Base-by-base conservation (phyloP, 2,888 invertebrate species). In the Eucriotettix oculatus region DNA sequence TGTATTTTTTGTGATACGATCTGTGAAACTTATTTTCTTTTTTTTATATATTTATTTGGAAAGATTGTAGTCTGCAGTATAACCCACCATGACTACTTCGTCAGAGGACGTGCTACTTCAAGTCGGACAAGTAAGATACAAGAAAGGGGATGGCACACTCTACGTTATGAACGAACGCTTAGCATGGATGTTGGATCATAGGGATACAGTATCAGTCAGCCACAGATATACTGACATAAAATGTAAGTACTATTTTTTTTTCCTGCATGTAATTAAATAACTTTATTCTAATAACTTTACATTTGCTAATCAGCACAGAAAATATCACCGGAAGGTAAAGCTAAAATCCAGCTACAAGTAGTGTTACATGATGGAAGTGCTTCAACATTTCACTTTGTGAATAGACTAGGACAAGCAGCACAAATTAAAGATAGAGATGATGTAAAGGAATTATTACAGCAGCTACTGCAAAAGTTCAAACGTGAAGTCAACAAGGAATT, bases 261-360 rank as follows among this genome's bases (percentile, higher is more conserved):
- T 54, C 41, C 14, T 41, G 53, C 52, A 2, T 52, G 29, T 17
- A 16, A 17, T 16, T 17, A 14, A 1, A 16, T 17, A 54, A 11
- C 10, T 16, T 17, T 16, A 11, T 12, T 54, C 29, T 54, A 14
- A 16, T 17, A n/a, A 52, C 16, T 42, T 43, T 58, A 29, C 2
- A 48, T 58, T 58, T 48, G 48, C 2, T 63, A 16, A 42, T 56
- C 29, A 93, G 92, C 87, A 65, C 98, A 99, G 79, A 95, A 97
- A 77, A 97, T 99, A 68, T 91, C 91, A 41, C 96, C 98, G 0
- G 95, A 87, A 68, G 95, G 94, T 41, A 99, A 99, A 75, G 87
- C 94, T 41, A 99, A 99, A 77, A 92, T 99, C 60, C 99, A 99
- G 73, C 78, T 99, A 16, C 99, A 99, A 79, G 86, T 98, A 17